These are phyloP conservation scores for Xiphophorus maculatus DNA, from an alignment of 2,113 vertebrate genomes.

Conservation along the genomic window DNA sequence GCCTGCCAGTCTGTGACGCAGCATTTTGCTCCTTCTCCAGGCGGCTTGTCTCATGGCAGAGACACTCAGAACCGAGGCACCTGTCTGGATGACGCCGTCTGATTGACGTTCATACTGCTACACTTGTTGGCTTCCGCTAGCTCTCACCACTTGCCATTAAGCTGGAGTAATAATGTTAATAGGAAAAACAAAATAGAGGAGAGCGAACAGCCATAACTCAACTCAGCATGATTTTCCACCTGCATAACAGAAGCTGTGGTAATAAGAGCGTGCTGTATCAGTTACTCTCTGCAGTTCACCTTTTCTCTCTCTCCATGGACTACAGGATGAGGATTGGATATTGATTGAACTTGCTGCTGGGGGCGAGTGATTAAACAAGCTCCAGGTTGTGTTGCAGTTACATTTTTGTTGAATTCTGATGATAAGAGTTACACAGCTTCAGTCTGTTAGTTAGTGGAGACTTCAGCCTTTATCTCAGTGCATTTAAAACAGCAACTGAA, in stretches of 20 bases:
- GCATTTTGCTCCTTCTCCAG: constrained; percentile 47
- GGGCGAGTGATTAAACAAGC: not conserved
- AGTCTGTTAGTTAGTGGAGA: not conserved
- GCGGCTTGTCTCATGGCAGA: constrained; percentile 55
- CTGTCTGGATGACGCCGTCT: constrained; percentile 46
- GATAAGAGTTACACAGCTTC: not conserved
- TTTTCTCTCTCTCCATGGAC: constrained; percentile 9
- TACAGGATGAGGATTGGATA: constrained; percentile 3
- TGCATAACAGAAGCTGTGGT: constrained; percentile 31
- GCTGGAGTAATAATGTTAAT: not conserved
- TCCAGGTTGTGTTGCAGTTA: not conserved
- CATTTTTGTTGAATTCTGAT: not conserved
- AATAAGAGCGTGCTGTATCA: constrained; percentile 42
- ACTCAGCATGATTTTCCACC: constrained; percentile 3
- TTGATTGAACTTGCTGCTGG: not conserved
- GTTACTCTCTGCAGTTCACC: constrained; percentile 18
- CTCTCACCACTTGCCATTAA: constrained; percentile 1
- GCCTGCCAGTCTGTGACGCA: constrained; percentile 68
- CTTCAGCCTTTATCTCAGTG: too few species aligned
- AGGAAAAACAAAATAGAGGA: not conserved
- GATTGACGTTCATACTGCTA: not conserved
- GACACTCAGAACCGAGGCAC: constrained; percentile 31
- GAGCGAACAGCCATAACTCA: constrained; percentile 18
- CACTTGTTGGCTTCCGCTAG: not conserved
- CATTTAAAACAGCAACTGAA: not conserved